Conservation (phyloP, 2,888 invertebrate genomes). For the Trissolcus japonicus region DNA sequence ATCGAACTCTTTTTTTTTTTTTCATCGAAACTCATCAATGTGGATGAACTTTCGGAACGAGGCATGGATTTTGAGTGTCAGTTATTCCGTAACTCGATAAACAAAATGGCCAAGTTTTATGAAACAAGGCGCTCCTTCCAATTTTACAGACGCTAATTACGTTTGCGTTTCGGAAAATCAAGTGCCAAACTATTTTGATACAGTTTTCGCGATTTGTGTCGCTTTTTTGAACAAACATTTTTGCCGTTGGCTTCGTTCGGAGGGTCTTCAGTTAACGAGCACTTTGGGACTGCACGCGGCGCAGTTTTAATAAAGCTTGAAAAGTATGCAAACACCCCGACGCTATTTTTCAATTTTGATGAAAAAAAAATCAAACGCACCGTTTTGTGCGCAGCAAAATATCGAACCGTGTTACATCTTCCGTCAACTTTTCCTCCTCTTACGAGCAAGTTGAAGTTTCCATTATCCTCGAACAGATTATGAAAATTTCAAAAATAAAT, state of each 20-base stretch:
- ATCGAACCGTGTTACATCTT: too few relatives aligned
- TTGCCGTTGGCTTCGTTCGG: conserved; percentile 28
- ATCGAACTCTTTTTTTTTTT: background rate
- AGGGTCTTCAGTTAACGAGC: conserved; percentile 16
- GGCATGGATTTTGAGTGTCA: conserved; percentile 8
- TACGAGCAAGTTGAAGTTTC: too few relatives aligned
- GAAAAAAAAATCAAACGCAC: background rate
- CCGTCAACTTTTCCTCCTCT: too few relatives aligned
- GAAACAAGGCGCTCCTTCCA: conserved; percentile 22
- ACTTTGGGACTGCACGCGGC: conserved; percentile 11
- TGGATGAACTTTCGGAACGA: conserved; percentile 17
- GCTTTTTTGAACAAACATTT: conserved; percentile 38
- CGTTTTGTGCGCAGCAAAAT: too few relatives aligned
- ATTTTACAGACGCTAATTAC: conserved; percentile 22
- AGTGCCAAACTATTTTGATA: conserved; percentile 29
- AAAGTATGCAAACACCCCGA: conserved; percentile 27
- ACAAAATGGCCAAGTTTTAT: conserved; percentile 35
- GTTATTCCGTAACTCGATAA: conserved; percentile 39
- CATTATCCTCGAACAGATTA: too few relatives aligned
- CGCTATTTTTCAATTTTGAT: conserved; percentile 20
- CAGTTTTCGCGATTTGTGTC: conserved; percentile 36
- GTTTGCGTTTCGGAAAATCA: conserved; percentile 25
- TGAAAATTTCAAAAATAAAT: too few relatives aligned
- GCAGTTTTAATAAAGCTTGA: conserved; percentile 36
- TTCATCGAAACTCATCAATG: background rate